These are phyloP conservation scores for Apotomis capreana DNA, from an alignment of 2,888 invertebrate species.

Conservation along the genomic window DNA sequence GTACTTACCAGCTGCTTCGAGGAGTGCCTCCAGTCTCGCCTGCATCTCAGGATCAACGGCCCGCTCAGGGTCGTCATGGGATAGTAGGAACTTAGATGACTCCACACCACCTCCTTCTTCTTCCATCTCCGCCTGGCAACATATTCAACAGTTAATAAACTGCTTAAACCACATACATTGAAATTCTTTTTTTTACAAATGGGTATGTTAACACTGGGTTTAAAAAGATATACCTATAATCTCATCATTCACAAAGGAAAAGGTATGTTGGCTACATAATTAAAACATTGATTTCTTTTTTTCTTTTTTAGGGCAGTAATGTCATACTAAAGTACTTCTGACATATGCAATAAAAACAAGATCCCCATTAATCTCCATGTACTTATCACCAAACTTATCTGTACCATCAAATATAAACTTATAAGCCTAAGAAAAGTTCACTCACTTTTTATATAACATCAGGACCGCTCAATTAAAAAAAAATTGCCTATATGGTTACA, in stretches of 20 bases:
- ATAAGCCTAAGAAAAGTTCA: no score
- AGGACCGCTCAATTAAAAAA: no score
- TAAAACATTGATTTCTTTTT: not conserved
- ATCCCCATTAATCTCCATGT: no score
- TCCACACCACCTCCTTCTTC: slow-evolving; percentile 77
- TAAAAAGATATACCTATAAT: not conserved
- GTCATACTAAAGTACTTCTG: not conserved
- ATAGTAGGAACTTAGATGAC: slow-evolving; percentile 78
- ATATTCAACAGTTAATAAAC: slow-evolving; percentile 36
- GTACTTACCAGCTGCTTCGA: slow-evolving; percentile 92
- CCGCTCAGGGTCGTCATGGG: slow-evolving; percentile 85
- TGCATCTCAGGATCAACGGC: slow-evolving; percentile 93
- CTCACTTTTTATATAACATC: no score
- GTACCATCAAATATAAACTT: no score
- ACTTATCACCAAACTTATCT: no score
- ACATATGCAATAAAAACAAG: no score
- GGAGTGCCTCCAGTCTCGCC: slow-evolving; percentile 94
- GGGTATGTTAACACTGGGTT: no score
- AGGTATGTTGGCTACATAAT: not conserved
- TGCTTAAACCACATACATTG: not conserved
- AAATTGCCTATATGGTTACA: no score
- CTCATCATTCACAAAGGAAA: not conserved
- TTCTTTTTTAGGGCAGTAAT: not conserved
- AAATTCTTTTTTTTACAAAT: not conserved
- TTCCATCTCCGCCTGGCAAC: slow-evolving; percentile 79